Conservation (phyloP, 2,888 invertebrate species). For the Drosophila falleni region DNA sequence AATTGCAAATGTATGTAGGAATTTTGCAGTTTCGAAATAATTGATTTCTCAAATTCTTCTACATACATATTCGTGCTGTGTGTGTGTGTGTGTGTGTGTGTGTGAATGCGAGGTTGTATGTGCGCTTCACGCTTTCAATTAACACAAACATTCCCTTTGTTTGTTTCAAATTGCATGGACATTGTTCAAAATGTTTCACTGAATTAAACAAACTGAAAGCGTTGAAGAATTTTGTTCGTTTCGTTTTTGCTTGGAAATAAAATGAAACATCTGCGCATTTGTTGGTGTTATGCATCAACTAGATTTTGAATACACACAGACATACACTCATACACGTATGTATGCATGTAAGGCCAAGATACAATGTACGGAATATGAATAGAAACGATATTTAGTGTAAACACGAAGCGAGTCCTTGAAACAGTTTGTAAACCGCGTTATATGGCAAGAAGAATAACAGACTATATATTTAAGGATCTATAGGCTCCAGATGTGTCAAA, state of each 20-base stretch:
- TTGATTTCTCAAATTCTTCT: slow-evolving; percentile 78
- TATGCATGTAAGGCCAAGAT: slow-evolving; percentile 26
- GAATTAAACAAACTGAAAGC: slow-evolving; percentile 62
- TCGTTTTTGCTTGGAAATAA: slow-evolving; percentile 44
- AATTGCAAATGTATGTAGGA: slow-evolving; percentile 80
- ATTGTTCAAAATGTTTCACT: slow-evolving; percentile 78
- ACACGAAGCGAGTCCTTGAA: slow-evolving; percentile 18
- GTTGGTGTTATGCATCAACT: slow-evolving; percentile 74
- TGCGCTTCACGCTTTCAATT: slow-evolving; percentile 79
- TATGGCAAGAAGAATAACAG: no score
- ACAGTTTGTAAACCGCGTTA: neutral
- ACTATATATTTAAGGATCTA: no score
- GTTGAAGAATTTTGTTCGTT: slow-evolving; percentile 65
- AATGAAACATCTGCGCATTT: slow-evolving; percentile 76
- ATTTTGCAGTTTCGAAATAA: slow-evolving; percentile 81
- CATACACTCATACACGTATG: neutral
- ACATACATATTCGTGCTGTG: slow-evolving; percentile 9
- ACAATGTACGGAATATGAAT: slow-evolving; percentile 8
- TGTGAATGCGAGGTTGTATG: slow-evolving; percentile 33
- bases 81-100: slow-evolving; percentile 32
- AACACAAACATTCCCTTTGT: slow-evolving; percentile 80
- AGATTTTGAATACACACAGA: slow-evolving; percentile 37
- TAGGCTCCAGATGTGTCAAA: no score
- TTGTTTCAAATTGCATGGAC: slow-evolving; percentile 80
- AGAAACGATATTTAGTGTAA: slow-evolving; percentile 4